These are phyloP conservation scores for Podotricha telesiphe DNA, from an alignment of 2,888 invertebrate genomes.

Conservation along the genomic window DNA sequence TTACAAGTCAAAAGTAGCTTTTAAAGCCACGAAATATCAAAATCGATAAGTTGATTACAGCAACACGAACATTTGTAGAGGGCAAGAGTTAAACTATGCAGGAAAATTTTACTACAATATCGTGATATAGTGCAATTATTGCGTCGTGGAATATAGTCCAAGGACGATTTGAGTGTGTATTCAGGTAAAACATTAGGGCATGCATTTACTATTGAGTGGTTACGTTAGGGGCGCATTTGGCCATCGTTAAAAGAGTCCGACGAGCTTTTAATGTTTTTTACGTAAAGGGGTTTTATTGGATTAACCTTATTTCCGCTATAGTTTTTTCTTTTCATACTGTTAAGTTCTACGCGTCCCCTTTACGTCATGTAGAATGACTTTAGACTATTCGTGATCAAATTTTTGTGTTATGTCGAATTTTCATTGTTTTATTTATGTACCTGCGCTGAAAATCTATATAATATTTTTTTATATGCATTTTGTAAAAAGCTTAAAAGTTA, in stretches of 20 bases:
- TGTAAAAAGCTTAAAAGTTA: too few relatives aligned
- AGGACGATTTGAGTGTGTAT: conserved; percentile 56
- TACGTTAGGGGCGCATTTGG: conserved; percentile 22
- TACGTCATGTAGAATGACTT: neutral
- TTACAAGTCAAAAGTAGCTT: conserved; percentile 44
- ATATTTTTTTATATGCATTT: too few relatives aligned
- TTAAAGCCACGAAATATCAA: conserved; percentile 49
- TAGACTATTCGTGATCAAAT: neutral
- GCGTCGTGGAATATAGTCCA: conserved; percentile 70
- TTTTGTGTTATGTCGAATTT: neutral
- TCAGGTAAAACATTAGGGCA: conserved; percentile 35
- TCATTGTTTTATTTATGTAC: neutral
- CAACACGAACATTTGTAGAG: conserved; percentile 47
- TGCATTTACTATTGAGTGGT: conserved; percentile 26
- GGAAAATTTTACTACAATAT: conserved; percentile 54
- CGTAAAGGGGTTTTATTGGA: neutral
- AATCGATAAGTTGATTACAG: conserved; percentile 55
- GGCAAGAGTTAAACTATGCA: conserved; percentile 49
- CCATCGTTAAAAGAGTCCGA: conserved; percentile 2
- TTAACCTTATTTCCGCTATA: neutral
- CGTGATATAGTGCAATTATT: conserved; percentile 80
- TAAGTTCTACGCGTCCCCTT: neutral
- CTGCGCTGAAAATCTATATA: too few relatives aligned
- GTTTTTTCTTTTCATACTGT: neutral
- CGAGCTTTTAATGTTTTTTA: conserved; percentile 5